Conservation (phyloP, 2,888 invertebrate genomes). For the Lutraria lutraria region DNA sequence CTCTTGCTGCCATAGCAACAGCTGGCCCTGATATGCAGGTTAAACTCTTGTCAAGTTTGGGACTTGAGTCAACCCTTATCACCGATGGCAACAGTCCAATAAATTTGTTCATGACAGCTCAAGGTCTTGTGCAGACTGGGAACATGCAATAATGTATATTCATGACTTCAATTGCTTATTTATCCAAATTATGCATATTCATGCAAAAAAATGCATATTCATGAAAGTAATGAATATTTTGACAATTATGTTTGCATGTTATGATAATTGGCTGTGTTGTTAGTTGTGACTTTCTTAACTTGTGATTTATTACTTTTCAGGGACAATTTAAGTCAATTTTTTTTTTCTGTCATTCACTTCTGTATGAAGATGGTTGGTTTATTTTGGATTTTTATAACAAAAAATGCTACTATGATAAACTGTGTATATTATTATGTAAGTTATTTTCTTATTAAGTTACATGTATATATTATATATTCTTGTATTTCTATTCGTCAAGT, state of each 20-base stretch:
- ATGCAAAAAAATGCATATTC: not conserved
- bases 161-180: not conserved
- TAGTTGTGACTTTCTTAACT: not conserved
- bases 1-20: conserved; percentile 80
- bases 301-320: not conserved
- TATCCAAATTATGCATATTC: not conserved
- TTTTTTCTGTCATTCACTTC: no score
- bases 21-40: conserved; percentile 83
- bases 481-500: no score
- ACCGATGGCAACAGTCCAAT: conserved; percentile 84
- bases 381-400: no score
- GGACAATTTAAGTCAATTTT: not conserved
- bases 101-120: conserved; percentile 84
- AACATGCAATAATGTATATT: not conserved
- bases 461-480: no score
- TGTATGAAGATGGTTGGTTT: no score
- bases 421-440: no score
- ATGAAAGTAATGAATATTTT: not conserved
- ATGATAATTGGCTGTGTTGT: not conserved
- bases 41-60: conserved; percentile 80
- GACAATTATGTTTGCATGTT: not conserved
- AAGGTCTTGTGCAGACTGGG: conserved; percentile 73
- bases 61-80: conserved; percentile 80
- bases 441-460: no score
- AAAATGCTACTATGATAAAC: no score